Evolutionary conservation across 1,140 invertebrate genomes (phyloP), one percentile per base, ranked within the genome.

Genomic region (Drosophila virilis): DNA sequence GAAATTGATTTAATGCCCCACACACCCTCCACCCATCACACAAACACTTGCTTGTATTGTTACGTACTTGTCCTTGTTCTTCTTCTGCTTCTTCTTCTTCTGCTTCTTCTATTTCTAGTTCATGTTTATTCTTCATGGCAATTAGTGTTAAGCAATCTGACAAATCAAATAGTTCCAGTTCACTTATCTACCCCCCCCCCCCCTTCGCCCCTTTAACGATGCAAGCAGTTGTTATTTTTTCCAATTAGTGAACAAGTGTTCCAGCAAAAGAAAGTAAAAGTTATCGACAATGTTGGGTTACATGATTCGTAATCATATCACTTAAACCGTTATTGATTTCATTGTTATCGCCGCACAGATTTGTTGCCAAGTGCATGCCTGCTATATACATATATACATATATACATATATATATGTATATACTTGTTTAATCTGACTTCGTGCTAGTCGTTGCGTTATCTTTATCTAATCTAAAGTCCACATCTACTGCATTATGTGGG

Each of bases 1-100:
- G 74, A 71, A 80, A 75, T 69, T 78, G 78, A 82, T 75, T 78
- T 82, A 86, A 86, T 62, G 46, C 35, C 46, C 28, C 13, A 22
- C 12, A 5, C n/a, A 15, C 33, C 52, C 48, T 42, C 50, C 22
- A 52, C 32, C 22, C 15, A 45, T 4, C 13, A 46, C 32, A 10
- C n/a, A 12, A 8, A 45, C 42, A 45, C 17, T 5, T 33, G 22
- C 22, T 28, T 28, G 22, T 22, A 22, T 22, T 3, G 22, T 6
- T n/a, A 9, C 28, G 2, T 35, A 8, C 37, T 35, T 55, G 10
- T 57, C 12, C 13, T 38, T 37, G 17, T 17, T 17, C 17, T 22
- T 22, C 22, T 13, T 55, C n/a, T 33, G 8, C 6, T 35, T 17
- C 17, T 17, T 17, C 17, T 22, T 22, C 22, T 13, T 55, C n/a